Evolutionary conservation across 1,140 invertebrate genomes (phyloP), one percentile per base, ranked within the genome.

Genomic region (Drosophila nigrodunni): DNA sequence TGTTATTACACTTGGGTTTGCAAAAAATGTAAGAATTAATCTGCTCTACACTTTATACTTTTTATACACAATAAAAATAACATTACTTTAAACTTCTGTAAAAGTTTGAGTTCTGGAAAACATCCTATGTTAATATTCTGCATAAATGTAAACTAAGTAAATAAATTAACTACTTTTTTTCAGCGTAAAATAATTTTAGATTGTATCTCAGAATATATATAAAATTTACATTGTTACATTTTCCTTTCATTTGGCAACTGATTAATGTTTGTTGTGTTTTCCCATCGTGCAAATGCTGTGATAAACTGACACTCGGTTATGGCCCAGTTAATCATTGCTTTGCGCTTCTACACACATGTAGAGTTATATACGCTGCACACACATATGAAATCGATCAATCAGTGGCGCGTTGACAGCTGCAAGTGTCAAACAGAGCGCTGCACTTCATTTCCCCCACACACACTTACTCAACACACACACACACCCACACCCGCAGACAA

Each of bases 391-490:
- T 70, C 83, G 82, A 86, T 86, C 82, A 86, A 86, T 86, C 82
- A 82, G 72, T 58, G 58, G 46, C 80, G 65, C 82, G 83, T 49
- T 87, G 85, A 88, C 82, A 88, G 83, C 77, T 88, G 83, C 83
- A 87, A 87, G 80, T 87, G 80, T 87, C 82, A 83, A 87, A 74
- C 69, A 82, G 80, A 83, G 83, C 83, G 77, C 59, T 83, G 77
- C 80, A 88, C 73, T 88, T 80, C 65, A 79, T 77, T 88, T 6
- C 49, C 77, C 65, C 71, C 50, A 52, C 47, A 58, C 54, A 64
- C 49, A 47, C 18, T 15, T 25, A 30, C 2, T 37, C 10, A 6
- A 37, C 50, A 39, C 8, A 55, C 60, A 47, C 25, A 41, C 9
- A 25, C 21, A 44, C 15, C 25, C 57, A 46, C 35, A 44, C 62